Percentiles rank a stretch among this genome's conserved stretches.
Conservation (phyloP, 1,140 invertebrate genomes). For the Pseudomyrmex flavicornis region DNA sequence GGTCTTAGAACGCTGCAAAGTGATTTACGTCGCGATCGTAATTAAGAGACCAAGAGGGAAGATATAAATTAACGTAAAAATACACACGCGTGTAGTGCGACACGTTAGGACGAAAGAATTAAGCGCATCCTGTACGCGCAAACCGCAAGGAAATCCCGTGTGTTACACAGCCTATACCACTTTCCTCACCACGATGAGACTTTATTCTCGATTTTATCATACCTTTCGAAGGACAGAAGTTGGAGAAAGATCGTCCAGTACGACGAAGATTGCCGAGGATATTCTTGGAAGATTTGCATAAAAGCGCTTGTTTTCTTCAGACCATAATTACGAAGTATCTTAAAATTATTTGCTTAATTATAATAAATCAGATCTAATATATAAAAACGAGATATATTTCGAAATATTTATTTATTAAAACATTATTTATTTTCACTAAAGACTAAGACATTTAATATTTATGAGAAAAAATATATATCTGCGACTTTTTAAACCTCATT, state of each 20-base stretch:
- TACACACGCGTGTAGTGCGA: not conserved
- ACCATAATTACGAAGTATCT: no score
- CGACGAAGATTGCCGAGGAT: not conserved
- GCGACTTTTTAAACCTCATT: no score
- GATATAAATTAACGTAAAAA: conserved; percentile 4
- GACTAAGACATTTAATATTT: no score
- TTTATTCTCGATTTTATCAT: conserved; percentile 40
- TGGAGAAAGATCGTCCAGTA: not conserved
- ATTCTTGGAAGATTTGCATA: conserved; percentile 13
- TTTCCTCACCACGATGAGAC: conserved; percentile 42
- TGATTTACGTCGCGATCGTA: conserved; percentile 3
- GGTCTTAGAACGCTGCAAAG: not conserved
- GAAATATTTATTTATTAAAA: no score
- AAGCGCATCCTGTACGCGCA: conserved; percentile 30
- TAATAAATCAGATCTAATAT: conserved; percentile 7
- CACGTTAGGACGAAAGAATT: conserved; percentile 39
- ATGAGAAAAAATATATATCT: no score
- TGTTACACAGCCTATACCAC: conserved; percentile 24
- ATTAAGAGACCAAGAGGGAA: not conserved
- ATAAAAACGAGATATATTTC: no score
- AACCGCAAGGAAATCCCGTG: conserved; percentile 55
- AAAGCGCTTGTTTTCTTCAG: not conserved
- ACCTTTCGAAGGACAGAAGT: conserved; percentile 6
- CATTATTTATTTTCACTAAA: no score
- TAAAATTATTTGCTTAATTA: not conserved